phyloP scores from a whole-genome alignment of 2,888 invertebrate species.

The Idaea straminata region DNA sequence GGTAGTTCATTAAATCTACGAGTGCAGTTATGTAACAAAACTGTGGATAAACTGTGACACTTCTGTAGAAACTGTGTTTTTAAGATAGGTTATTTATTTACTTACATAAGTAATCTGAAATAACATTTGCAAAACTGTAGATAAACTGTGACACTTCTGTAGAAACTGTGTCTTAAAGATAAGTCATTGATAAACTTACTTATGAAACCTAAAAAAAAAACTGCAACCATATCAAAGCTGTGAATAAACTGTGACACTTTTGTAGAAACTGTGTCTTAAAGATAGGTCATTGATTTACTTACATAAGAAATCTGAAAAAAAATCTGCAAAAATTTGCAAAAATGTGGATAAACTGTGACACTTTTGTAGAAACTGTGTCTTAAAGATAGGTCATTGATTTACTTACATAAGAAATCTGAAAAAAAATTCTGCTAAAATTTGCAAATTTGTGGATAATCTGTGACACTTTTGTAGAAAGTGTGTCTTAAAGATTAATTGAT shows the following conservation, averaged over 20 bases:
- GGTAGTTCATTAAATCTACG: slow-evolving; percentile 2
- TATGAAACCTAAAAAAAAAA: too few species aligned
- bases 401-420: neutral
- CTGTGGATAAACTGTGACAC: neutral
- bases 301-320: too few species aligned
- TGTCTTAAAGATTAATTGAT: too few species aligned
- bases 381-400: neutral
- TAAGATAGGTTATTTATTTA: neutral
- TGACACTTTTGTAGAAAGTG: too few species aligned
- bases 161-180: too few species aligned
- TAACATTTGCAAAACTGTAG: neutral
- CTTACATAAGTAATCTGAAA: neutral
- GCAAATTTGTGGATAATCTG: neutral
- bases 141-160: too few species aligned
- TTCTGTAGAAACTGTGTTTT: neutral
- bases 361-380: neutral
- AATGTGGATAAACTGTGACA: neutral
- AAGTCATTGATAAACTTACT: too few species aligned
- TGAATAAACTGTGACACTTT: too few species aligned
- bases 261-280: too few species aligned
- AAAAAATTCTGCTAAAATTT: too few species aligned
- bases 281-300: too few species aligned
- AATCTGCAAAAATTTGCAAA: neutral
- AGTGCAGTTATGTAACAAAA: slow-evolving; percentile 4
- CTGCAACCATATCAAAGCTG: too few species aligned